These are phyloP conservation scores for Thumatha senex DNA, from an alignment of 2,888 invertebrate species.

Conservation along the genomic window DNA sequence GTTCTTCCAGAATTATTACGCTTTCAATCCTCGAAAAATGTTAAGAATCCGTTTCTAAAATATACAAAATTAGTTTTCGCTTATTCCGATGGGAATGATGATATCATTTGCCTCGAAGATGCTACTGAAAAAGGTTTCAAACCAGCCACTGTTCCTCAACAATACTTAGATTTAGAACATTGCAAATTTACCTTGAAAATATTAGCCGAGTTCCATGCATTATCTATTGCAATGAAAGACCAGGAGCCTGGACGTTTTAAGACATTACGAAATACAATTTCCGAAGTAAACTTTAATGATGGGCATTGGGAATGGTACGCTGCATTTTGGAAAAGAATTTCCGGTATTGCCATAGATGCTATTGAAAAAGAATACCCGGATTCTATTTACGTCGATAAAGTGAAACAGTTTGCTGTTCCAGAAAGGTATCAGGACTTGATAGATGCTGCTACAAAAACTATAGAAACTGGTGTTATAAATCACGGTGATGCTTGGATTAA, in stretches of 20 bases:
- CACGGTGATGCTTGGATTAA: conserved; percentile 91
- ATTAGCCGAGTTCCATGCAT: conserved; percentile 83
- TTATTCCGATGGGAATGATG: conserved; percentile 78
- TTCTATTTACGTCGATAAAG: conserved; percentile 81
- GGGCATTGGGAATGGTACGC: conserved; percentile 82
- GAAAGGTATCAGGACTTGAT: conserved; percentile 78
- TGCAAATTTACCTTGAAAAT: conserved; percentile 75
- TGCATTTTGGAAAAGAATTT: conserved; percentile 77
- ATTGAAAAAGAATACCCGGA: conserved; percentile 85
- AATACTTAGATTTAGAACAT: conserved; percentile 78
- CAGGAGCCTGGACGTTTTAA: conserved; percentile 78
- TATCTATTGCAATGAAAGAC: conserved; percentile 84
- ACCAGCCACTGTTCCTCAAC: conserved; percentile 65
- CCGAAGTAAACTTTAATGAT: conserved; percentile 84
- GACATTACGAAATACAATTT: conserved; percentile 56
- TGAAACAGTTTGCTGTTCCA: conserved; percentile 79
- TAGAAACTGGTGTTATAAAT: conserved; percentile 82
- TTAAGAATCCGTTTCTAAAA: conserved; percentile 77
- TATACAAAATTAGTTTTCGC: conserved; percentile 74
- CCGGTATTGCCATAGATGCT: conserved; percentile 84
- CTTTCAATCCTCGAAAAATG: conserved; percentile 63
- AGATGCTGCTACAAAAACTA: conserved; percentile 58
- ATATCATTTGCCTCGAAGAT: conserved; percentile 83
- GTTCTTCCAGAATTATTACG: conserved; percentile 73
- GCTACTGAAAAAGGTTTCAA: conserved; percentile 70